Percentiles rank a stretch among this genome's conserved stretches.
Conservation (phyloP, 1,140 invertebrate genomes). For the Cataglyphis hispanica region DNA sequence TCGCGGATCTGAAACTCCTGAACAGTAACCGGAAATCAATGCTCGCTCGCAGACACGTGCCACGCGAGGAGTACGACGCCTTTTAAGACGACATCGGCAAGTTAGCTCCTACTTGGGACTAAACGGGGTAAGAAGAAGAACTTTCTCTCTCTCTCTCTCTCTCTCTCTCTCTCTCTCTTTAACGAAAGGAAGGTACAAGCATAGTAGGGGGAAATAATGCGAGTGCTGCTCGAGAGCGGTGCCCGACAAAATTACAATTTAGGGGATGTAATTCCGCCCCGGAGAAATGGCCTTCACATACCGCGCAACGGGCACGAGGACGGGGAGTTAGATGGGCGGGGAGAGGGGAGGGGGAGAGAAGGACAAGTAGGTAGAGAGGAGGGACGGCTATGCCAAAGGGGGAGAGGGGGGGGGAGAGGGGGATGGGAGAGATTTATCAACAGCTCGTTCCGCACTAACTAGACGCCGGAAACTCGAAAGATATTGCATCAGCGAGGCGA, state of each 20-base stretch:
- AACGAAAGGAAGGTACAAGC: neutral
- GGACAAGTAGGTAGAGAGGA: too few relatives aligned
- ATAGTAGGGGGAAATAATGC: conserved; percentile 78
- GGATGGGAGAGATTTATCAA: conserved; percentile 83
- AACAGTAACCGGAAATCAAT: conserved; percentile 67
- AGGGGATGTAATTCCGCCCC: conserved; percentile 84
- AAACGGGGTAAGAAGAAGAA: conserved; percentile 36
- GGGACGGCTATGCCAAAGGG: neutral
- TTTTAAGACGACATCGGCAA: conserved; percentile 63
- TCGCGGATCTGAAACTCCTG: neutral
- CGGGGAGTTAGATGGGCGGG: conserved; percentile 56
- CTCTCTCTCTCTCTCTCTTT: too few relatives aligned
- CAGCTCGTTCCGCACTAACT: conserved; percentile 85
- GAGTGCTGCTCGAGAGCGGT: conserved; percentile 79
- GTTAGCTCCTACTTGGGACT: conserved; percentile 34
- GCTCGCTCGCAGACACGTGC: conserved; percentile 64
- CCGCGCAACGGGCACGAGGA: conserved; percentile 73
- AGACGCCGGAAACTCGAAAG: conserved; percentile 85
- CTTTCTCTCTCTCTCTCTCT: neutral
- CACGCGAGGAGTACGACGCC: conserved; percentile 78
- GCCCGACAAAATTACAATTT: conserved; percentile 85
- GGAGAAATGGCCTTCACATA: conserved; percentile 86
- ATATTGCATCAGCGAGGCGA: conserved; percentile 85
- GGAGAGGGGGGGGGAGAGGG: conserved; percentile 57
- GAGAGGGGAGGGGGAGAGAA: conserved; percentile 73